These are phyloP conservation scores for Rhineura floridana DNA, from an alignment of 2,113 vertebrate genomes.

Conservation along the genomic window DNA sequence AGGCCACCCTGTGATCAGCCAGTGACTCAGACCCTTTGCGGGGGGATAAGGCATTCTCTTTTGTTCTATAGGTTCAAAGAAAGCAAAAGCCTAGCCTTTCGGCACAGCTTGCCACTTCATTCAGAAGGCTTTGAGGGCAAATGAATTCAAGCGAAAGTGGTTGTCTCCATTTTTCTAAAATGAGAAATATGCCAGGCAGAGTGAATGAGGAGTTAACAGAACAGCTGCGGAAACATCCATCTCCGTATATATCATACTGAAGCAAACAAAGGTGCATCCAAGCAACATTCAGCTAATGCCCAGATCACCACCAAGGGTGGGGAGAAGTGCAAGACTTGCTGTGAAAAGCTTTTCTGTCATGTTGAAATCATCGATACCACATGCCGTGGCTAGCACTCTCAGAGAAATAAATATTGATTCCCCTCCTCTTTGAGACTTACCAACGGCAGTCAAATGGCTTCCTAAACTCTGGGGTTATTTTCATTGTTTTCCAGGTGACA, in stretches of 20 bases:
- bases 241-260: background rate
- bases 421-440: constrained; percentile 41
- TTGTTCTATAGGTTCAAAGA: background rate
- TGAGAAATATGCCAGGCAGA: background rate
- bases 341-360: constrained; percentile 58
- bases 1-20: constrained; percentile 35
- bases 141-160: background rate
- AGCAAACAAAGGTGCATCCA: background rate
- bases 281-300: constrained; percentile 41
- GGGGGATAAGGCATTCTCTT: constrained; percentile 16
- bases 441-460: constrained; percentile 51
- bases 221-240: constrained; percentile 9
- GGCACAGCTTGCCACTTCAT: background rate
- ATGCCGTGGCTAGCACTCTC: constrained; percentile 40
- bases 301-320: constrained; percentile 40
- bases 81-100: background rate
- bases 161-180: background rate
- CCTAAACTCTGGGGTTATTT: constrained; percentile 48
- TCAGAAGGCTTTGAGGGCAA: background rate
- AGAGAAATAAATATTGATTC: constrained; percentile 76
- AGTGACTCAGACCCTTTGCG: background rate
- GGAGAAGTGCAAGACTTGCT: constrained; percentile 55
- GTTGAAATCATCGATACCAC: constrained; percentile 71
- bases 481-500: constrained; percentile 64
- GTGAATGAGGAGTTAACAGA: constrained; percentile 9